Evolutionary conservation across 2,888 invertebrate genomes (phyloP).

Genomic region (Anarsia innoxiella): DNA sequence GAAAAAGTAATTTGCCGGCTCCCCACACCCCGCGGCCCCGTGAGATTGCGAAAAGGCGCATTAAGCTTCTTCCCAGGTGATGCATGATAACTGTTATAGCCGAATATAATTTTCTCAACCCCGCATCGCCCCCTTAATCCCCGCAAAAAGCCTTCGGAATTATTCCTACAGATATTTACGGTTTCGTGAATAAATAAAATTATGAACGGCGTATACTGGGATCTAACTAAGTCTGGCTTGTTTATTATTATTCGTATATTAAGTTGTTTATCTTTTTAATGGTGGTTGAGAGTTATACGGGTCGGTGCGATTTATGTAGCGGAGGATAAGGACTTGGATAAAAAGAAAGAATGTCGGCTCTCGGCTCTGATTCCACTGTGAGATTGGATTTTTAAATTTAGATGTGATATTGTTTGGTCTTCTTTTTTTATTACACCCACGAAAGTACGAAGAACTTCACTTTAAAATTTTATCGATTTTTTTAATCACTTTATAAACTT

Average conservation of each 20-base stretch:
- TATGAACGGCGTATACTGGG: slow-evolving; percentile 59
- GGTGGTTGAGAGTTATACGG: slow-evolving; percentile 66
- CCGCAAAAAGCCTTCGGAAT: slow-evolving; percentile 72
- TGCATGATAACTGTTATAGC: slow-evolving; percentile 75
- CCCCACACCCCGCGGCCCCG: slow-evolving; percentile 61
- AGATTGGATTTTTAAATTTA: slow-evolving; percentile 72
- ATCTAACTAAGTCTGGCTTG: slow-evolving; percentile 61
- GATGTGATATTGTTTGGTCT: slow-evolving; percentile 55
- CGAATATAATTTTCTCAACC: slow-evolving; percentile 74
- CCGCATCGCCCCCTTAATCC: slow-evolving; percentile 72
- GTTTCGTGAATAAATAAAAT: slow-evolving; percentile 75
- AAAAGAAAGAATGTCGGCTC: slow-evolving; percentile 58
- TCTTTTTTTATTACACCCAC: slow-evolving; percentile 32
- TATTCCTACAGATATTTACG: slow-evolving; percentile 73
- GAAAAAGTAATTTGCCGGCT: slow-evolving; percentile 74
- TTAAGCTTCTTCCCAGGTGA: slow-evolving; percentile 74
- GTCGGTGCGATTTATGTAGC: slow-evolving; percentile 63
- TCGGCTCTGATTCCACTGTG: slow-evolving; percentile 49
- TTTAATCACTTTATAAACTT: background rate
- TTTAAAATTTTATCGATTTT: background rate
- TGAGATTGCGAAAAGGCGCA: slow-evolving; percentile 72
- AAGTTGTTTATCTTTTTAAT: slow-evolving; percentile 76
- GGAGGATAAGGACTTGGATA: slow-evolving; percentile 60
- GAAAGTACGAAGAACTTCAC: background rate
- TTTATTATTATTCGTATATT: slow-evolving; percentile 74